Evolutionary conservation across 1,140 invertebrate species (phyloP).

Genomic region (Plodia interpunctella): DNA sequence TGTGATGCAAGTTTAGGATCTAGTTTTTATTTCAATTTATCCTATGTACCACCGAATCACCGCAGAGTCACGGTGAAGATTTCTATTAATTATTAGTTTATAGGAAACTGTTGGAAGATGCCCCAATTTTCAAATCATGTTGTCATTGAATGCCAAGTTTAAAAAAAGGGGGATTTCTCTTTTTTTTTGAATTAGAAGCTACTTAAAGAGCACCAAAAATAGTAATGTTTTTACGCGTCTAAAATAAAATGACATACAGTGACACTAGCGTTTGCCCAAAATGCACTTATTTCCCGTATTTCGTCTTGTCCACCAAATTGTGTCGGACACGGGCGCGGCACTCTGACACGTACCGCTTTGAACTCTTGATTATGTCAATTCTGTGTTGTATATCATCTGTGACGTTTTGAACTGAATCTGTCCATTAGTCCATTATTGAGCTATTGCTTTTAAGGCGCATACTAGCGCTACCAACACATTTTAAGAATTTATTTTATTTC

Average conservation of each 20-base stretch:
- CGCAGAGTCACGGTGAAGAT: too few species aligned
- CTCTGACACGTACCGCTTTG: constrained; percentile 24
- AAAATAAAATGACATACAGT: constrained; percentile 17
- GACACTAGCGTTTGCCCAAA: constrained; percentile 16
- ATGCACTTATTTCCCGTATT: constrained; percentile 22
- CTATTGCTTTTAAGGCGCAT: background rate
- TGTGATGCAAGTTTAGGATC: too few species aligned
- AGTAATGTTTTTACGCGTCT: background rate
- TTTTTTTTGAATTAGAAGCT: background rate
- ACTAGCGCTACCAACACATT: too few species aligned
- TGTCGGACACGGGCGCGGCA: constrained; percentile 27
- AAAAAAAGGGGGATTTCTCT: too few species aligned
- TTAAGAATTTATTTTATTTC: too few species aligned
- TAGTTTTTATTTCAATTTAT: too few species aligned
- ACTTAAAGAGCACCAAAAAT: background rate
- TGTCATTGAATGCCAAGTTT: too few species aligned
- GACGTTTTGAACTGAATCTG: constrained; percentile 24
- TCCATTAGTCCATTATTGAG: background rate
- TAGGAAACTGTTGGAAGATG: too few species aligned
- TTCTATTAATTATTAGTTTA: too few species aligned
- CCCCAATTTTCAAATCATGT: background rate
- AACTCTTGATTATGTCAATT: constrained; percentile 35
- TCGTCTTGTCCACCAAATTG: constrained; percentile 31
- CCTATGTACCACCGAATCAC: too few species aligned
- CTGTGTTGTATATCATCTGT: constrained; percentile 24